Percentiles rank a stretch among this genome's conserved stretches.
Evolutionary conservation across 2,113 vertebrate species (phyloP).

Genomic region (Meriones unguiculatus): DNA sequence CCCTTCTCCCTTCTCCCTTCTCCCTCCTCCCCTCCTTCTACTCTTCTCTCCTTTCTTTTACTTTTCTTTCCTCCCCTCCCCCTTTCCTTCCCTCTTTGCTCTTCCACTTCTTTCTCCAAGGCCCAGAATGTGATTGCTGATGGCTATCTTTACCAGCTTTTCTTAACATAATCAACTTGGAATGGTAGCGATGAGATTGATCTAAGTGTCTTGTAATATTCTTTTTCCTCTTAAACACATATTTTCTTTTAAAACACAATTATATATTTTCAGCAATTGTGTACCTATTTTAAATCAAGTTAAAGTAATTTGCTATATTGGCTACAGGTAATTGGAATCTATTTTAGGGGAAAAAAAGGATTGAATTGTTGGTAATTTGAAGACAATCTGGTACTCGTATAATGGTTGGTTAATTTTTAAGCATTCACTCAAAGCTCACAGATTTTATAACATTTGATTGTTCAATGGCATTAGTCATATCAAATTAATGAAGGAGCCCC

Average conservation of each 20-base stretch:
- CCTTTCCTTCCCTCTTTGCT: not conserved
- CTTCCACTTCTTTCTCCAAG: conserved; percentile 26
- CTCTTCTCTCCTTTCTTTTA: too few species aligned
- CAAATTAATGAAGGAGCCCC: not conserved
- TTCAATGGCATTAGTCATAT: not conserved
- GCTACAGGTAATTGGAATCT: not conserved
- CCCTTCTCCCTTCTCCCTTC: fast-evolving
- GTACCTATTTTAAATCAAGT: conserved; percentile 29
- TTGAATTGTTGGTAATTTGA: not conserved
- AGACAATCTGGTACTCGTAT: not conserved
- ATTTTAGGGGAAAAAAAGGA: conserved; percentile 35
- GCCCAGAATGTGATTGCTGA: conserved; percentile 73
- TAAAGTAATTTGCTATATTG: conserved; percentile 3
- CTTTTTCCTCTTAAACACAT: conserved; percentile 14
- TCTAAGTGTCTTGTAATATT: conserved; percentile 50
- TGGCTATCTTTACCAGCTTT: conserved; percentile 81
- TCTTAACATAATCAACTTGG: conserved; percentile 64
- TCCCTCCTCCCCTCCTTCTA: not conserved
- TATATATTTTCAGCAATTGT: conserved; percentile 57
- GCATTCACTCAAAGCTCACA: not conserved
- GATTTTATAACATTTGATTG: not conserved
- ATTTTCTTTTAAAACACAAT: conserved; percentile 51
- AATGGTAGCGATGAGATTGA: conserved; percentile 6
- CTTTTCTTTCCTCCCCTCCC: too few species aligned
- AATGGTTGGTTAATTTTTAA: not conserved